Percentiles rank a stretch among this genome's conserved stretches.
Conservation (phyloP, 2,797 vertebrate species). For the Acestrorhynchus altus region DNA sequence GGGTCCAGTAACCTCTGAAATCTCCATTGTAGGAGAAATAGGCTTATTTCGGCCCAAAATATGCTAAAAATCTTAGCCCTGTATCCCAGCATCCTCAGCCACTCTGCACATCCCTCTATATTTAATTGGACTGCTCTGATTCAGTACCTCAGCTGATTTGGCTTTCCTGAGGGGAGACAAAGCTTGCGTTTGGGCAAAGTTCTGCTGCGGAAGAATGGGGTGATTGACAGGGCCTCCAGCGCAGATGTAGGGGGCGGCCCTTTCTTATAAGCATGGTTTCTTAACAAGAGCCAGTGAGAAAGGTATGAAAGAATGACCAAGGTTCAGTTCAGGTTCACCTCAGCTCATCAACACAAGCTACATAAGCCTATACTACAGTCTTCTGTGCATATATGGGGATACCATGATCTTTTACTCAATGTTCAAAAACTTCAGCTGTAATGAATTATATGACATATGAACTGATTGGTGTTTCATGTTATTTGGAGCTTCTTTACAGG, state of each 20-base stretch:
- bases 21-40: too few relatives aligned
- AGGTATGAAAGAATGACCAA: conserved; percentile 42
- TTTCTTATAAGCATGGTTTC: conserved; percentile 66
- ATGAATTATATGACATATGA: background rate
- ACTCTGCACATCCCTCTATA: conserved; percentile 57
- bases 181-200: conserved; percentile 64
- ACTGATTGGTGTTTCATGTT: background rate
- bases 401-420: too few relatives aligned
- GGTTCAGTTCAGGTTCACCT: background rate
- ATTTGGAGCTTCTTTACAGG: background rate
- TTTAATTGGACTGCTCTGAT: conserved; percentile 26
- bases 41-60: too few relatives aligned
- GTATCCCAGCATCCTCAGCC: conserved; percentile 59
- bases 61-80: conserved; percentile 25
- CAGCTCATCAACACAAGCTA: background rate
- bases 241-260: conserved; percentile 64
- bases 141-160: conserved; percentile 66
- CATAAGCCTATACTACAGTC: background rate
- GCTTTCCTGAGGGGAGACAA: conserved; percentile 61
- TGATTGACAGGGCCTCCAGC: conserved; percentile 70
- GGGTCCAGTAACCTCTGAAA: background rate
- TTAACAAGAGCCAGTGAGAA: conserved; percentile 60
- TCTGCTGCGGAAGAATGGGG: conserved; percentile 65
- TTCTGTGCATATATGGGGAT: background rate
- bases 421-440: background rate